Evolutionary conservation across 2,797 vertebrate genomes (phyloP).

Genomic region (Selene dorsalis): DNA sequence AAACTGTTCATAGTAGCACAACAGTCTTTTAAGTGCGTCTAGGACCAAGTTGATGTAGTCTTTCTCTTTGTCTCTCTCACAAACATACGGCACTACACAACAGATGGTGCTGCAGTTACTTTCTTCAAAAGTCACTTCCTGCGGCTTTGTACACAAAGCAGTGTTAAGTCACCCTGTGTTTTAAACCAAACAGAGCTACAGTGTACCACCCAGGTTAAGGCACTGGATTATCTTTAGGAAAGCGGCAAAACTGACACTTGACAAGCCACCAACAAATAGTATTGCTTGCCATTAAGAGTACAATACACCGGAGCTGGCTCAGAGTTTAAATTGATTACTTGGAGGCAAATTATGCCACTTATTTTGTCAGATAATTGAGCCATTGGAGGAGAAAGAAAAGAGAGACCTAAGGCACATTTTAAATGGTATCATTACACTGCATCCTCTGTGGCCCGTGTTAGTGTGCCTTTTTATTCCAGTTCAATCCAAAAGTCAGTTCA

Average conservation of each 20-base stretch:
- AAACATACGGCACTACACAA: conserved; percentile 3
- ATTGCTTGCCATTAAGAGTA: conserved; percentile 52
- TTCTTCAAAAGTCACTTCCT: conserved; percentile 27
- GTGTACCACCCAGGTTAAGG: conserved; percentile 8
- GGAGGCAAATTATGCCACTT: conserved; percentile 49
- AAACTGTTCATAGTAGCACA: not conserved
- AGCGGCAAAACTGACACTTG: conserved; percentile 21
- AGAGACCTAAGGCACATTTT: conserved; percentile 25
- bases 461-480: not conserved
- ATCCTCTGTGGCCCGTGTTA: conserved; percentile 21
- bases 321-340: conserved; percentile 59
- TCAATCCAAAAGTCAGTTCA: not conserved
- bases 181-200: conserved; percentile 9
- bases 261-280: conserved; percentile 49
- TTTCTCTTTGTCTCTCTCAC: conserved; percentile 59
- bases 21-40: conserved; percentile 22
- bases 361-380: conserved; percentile 68
- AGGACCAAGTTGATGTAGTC: conserved; percentile 46
- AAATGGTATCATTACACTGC: conserved; percentile 41
- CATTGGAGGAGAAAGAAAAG: conserved; percentile 45
- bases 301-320: conserved; percentile 30
- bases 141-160: not conserved
- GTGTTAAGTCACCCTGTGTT: not conserved
- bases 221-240: not conserved
- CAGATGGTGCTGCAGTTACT: conserved; percentile 15